phyloP scores from a whole-genome alignment of 1,140 invertebrate genomes.

The Laupala kohalensis region DNA sequence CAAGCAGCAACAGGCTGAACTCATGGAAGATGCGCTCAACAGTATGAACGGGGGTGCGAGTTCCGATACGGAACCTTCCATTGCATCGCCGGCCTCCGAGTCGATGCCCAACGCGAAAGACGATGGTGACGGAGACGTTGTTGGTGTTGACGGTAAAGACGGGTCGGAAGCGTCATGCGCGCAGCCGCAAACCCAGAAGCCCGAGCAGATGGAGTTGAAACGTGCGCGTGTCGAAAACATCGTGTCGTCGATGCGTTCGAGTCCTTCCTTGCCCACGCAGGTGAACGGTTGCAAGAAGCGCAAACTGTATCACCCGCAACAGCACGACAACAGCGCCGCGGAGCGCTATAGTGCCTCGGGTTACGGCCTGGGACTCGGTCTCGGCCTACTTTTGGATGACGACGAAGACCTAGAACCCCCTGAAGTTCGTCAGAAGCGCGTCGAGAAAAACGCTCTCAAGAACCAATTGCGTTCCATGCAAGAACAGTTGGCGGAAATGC shows the following conservation, averaged over 20 bases:
- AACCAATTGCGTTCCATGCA: conserved; percentile 74
- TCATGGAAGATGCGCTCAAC: conserved; percentile 30
- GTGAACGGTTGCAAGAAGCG: conserved; percentile 90
- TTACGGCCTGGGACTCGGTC: conserved; percentile 25
- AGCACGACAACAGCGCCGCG: conserved; percentile 62
- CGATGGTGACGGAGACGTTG: conserved; percentile 38
- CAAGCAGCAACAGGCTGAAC: conserved; percentile 34
- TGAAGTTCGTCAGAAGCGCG: conserved; percentile 62
- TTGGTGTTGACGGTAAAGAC: conserved; percentile 39
- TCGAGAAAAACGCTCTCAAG: conserved; percentile 71
- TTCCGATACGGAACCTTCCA: conserved; percentile 49
- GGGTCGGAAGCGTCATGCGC: conserved; percentile 29
- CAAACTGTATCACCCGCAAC: conserved; percentile 92
- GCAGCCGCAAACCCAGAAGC: conserved; percentile 25
- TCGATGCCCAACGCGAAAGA: conserved; percentile 26
- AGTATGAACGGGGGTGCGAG: conserved; percentile 36
- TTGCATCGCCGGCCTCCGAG: conserved; percentile 44
- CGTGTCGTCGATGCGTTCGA: conserved; percentile 78
- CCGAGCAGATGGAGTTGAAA: conserved; percentile 58
- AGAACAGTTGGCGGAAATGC: conserved; percentile 78
- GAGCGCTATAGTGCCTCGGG: conserved; percentile 42
- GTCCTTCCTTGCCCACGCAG: conserved; percentile 52
- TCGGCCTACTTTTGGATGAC: conserved; percentile 38
- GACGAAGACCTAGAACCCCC: conserved; percentile 60
- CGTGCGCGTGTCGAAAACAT: conserved; percentile 88